Evolutionary conservation across 2,797 vertebrate species (phyloP).

Genomic region (Adrianichthys oophorus): DNA sequence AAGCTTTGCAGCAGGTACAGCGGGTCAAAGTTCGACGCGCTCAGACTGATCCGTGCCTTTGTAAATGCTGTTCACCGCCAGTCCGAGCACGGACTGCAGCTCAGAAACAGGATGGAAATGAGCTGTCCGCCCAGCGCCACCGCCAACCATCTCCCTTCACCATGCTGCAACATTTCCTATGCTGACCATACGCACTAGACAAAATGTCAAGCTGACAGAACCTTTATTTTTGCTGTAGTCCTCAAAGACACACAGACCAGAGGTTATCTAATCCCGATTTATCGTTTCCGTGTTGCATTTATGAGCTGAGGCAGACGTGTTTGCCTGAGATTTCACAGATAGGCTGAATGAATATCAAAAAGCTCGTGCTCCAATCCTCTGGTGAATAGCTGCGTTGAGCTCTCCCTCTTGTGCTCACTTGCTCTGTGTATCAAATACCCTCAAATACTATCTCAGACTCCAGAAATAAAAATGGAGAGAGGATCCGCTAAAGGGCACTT

Average conservation of each 20-base stretch:
- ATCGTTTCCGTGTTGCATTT: slow-evolving; percentile 56
- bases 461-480: slow-evolving; percentile 52
- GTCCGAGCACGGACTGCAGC: slow-evolving; percentile 36
- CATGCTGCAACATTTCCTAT: background rate
- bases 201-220: slow-evolving; percentile 53
- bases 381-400: slow-evolving; percentile 29
- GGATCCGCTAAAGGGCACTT: slow-evolving; percentile 63
- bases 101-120: slow-evolving; percentile 26
- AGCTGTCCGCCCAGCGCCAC: slow-evolving; percentile 23
- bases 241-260: slow-evolving; percentile 28
- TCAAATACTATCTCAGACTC: slow-evolving; percentile 41
- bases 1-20: slow-evolving; percentile 32
- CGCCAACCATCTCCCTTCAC: background rate
- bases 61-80: slow-evolving; percentile 33
- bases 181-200: slow-evolving; percentile 32
- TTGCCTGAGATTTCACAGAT: slow-evolving; percentile 51
- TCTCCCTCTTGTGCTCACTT: slow-evolving; percentile 14
- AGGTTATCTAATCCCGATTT: slow-evolving; percentile 57
- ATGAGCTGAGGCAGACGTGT: slow-evolving; percentile 46
- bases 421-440: slow-evolving; percentile 10
- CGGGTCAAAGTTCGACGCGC: slow-evolving; percentile 44
- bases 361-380: slow-evolving; percentile 40
- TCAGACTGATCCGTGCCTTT: slow-evolving; percentile 38
- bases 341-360: slow-evolving; percentile 57
- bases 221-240: slow-evolving; percentile 39